Conservation (phyloP, 2,888 invertebrate species). For the Brachypalpus laphriformis region DNA sequence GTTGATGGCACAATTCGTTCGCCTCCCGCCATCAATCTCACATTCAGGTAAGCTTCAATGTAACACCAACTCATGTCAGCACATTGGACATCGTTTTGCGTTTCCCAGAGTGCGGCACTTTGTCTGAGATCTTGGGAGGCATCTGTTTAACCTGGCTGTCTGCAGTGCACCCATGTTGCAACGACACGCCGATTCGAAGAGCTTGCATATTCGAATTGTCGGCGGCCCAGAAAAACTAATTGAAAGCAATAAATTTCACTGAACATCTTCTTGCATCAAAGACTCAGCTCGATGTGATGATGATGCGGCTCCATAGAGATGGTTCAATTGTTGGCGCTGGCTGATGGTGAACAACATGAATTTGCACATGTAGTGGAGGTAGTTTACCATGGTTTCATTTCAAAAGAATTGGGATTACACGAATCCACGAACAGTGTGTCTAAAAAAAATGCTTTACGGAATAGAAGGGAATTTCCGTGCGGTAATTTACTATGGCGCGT, state of each 20-base stretch:
- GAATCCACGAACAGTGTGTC: too few species aligned
- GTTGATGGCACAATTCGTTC: conserved; percentile 7
- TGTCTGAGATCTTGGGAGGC: conserved; percentile 2
- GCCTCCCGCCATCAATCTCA: neutral
- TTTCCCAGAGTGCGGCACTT: conserved; percentile 21
- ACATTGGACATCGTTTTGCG: conserved; percentile 23
- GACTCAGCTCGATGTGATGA: neutral
- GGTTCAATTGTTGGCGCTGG: conserved; percentile 4
- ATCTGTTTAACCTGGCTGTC: neutral
- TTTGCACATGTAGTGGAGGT: too few species aligned
- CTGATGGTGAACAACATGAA: neutral
- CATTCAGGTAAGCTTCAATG: neutral
- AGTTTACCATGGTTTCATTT: too few species aligned
- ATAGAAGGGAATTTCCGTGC: too few species aligned
- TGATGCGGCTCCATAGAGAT: neutral
- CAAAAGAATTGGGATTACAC: too few species aligned
- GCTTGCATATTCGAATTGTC: conserved; percentile 25
- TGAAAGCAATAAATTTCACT: conserved; percentile 60
- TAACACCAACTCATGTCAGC: neutral
- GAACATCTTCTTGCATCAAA: conserved; percentile 39
- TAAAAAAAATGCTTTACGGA: too few species aligned
- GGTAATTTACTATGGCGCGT: too few species aligned
- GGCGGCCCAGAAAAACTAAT: conserved; percentile 63
- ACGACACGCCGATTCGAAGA: neutral
- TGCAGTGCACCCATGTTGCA: conserved; percentile 22